These are phyloP conservation scores for Pardalotus punctatus DNA, from an alignment of 2,113 vertebrate genomes.

Conservation along the genomic window DNA sequence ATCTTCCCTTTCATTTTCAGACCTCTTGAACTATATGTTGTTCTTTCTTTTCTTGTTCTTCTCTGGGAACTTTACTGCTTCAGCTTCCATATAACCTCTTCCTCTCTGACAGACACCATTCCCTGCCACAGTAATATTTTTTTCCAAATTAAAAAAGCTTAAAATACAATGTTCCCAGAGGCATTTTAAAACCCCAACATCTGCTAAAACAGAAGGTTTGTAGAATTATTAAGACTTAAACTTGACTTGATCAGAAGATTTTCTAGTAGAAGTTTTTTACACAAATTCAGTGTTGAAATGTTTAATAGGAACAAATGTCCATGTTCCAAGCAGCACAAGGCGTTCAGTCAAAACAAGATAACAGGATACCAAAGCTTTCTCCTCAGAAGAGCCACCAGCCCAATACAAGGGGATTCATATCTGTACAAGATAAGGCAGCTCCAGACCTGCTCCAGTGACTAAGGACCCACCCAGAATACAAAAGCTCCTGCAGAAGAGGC, in stretches of 20 bases:
- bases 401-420: background rate
- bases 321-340: background rate
- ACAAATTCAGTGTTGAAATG: background rate
- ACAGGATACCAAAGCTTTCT: background rate
- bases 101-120: background rate
- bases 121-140: background rate
- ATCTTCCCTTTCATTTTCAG: background rate
- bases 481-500: background rate
- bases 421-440: background rate
- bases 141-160: background rate
- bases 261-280: background rate
- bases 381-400: background rate
- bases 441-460: background rate
- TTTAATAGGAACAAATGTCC: background rate
- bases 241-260: background rate
- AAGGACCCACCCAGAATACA: background rate
- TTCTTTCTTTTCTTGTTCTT: background rate
- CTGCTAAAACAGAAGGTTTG: background rate
- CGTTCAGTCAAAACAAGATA: background rate
- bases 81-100: background rate
- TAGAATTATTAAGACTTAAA: background rate
- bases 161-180: background rate
- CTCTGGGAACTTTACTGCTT: background rate
- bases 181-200: background rate
- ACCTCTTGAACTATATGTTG: background rate